Conservation (phyloP, 2,888 invertebrate genomes). For the Seira musarum region DNA sequence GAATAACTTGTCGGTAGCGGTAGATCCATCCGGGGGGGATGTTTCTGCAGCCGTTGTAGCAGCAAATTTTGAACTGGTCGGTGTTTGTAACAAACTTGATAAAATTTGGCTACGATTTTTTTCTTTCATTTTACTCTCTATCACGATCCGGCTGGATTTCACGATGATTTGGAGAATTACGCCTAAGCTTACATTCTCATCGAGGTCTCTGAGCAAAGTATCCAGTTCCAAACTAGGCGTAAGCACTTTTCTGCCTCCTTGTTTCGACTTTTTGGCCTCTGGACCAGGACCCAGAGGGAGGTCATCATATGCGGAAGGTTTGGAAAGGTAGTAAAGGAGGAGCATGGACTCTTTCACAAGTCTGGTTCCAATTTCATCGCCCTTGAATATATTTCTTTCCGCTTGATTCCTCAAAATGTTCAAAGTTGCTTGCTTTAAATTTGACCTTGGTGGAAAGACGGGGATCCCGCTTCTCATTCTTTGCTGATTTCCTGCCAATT, state of each 20-base stretch:
- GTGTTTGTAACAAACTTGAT: background rate
- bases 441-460: slow-evolving; percentile 31
- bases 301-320: no score
- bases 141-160: slow-evolving; percentile 50
- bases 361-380: slow-evolving; percentile 35
- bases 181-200: slow-evolving; percentile 64
- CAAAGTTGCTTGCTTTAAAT: slow-evolving; percentile 33
- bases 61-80: background rate
- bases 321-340: slow-evolving; percentile 61
- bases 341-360: slow-evolving; percentile 59
- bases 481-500: slow-evolving; percentile 54
- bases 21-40: background rate
- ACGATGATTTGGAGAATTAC: slow-evolving; percentile 62
- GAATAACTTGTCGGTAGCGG: slow-evolving; percentile 8
- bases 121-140: slow-evolving; percentile 33
- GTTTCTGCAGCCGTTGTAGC: background rate
- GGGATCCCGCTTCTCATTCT: slow-evolving; percentile 52
- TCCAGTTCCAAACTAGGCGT: slow-evolving; percentile 55
- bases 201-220: slow-evolving; percentile 35
- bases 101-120: slow-evolving; percentile 1
- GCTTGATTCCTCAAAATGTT: slow-evolving; percentile 61
- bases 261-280: background rate
- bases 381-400: slow-evolving; percentile 27
- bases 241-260: slow-evolving; percentile 35
- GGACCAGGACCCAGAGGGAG: background rate